These are phyloP conservation scores for Lepidothrix coronata DNA, from an alignment of 2,113 vertebrate species.

Conservation along the genomic window DNA sequence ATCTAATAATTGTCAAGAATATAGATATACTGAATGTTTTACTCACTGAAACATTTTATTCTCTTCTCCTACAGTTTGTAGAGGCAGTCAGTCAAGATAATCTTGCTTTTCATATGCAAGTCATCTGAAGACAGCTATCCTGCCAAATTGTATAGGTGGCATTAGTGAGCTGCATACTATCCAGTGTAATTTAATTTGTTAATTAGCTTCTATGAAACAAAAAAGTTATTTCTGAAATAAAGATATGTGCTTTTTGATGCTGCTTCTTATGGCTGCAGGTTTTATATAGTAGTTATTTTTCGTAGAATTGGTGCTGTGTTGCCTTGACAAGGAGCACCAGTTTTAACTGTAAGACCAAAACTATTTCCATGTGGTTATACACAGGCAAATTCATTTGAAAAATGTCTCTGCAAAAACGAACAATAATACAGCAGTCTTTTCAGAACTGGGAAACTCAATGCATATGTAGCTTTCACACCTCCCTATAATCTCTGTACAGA, in stretches of 20 bases:
- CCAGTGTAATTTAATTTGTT: neutral
- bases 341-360: neutral
- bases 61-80: neutral
- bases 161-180: neutral
- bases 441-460: neutral
- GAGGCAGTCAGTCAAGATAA: neutral
- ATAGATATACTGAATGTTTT: neutral
- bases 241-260: neutral
- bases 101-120: neutral
- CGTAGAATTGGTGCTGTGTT: neutral
- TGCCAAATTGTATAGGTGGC: neutral
- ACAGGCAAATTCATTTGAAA: neutral
- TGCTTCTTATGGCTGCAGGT: neutral
- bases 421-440: neutral
- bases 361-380: neutral
- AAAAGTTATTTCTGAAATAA: neutral
- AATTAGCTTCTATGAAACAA: neutral
- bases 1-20: neutral
- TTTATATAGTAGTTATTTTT: neutral
- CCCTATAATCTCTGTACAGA: neutral
- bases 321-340: neutral
- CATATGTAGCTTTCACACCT: neutral
- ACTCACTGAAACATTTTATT: neutral
- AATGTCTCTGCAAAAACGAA: neutral
- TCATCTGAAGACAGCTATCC: neutral